Percentiles rank a stretch among this genome's conserved stretches.
phyloP scores from a whole-genome alignment of 2,113 vertebrate species.

The Natator depressus region DNA sequence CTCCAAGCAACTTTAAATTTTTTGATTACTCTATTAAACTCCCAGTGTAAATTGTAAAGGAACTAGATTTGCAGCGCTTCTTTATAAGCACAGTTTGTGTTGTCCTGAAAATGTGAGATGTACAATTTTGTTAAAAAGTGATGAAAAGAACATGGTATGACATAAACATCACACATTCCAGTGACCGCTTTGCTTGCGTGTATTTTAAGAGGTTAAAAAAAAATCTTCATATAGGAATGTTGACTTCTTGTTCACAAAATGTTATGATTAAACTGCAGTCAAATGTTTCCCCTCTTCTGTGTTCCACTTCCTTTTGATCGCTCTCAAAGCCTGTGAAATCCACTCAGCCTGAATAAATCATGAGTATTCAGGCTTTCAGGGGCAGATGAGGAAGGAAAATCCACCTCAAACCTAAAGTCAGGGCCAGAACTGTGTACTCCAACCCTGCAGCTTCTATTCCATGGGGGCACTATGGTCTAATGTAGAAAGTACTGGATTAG shows the following conservation, averaged over 20 bases:
- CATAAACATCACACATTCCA: background rate
- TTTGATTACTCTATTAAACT: conserved; percentile 43
- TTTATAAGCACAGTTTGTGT: background rate
- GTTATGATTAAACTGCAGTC: background rate
- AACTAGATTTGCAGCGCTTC: background rate
- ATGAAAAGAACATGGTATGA: background rate
- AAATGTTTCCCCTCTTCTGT: background rate
- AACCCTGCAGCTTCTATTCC: background rate
- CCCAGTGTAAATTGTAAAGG: conserved; percentile 19
- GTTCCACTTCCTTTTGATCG: background rate
- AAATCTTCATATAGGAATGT: background rate
- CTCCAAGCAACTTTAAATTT: conserved; percentile 41
- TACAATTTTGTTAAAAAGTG: conserved; percentile 10
- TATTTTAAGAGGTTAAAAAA: background rate
- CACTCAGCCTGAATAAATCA: background rate
- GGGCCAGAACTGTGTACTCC: background rate
- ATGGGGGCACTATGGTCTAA: background rate
- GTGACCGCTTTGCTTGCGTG: background rate
- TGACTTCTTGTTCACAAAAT: background rate
- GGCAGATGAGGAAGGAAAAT: background rate
- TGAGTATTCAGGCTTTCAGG: background rate
- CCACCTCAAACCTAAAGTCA: background rate
- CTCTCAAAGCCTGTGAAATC: background rate
- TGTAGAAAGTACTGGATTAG: background rate
- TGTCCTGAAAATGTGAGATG: background rate